Base-by-base conservation (phyloP, 2,888 invertebrate genomes). In the Lycaena phlaeas region DNA sequence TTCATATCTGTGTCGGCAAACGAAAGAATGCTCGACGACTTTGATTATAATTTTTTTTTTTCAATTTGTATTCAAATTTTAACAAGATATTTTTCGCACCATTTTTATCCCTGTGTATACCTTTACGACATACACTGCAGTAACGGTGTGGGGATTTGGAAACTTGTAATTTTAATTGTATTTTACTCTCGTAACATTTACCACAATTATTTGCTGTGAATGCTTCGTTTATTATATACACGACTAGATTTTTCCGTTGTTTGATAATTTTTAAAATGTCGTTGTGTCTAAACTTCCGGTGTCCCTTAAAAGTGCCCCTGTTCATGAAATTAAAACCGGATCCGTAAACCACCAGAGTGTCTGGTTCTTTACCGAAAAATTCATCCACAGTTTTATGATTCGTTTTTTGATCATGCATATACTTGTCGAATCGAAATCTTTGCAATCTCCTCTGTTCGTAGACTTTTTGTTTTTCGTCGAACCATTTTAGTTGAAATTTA, bases 361-460 rank as follows among this genome's bases (percentile, higher is more conserved):
- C 7, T 7, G 14, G 28, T 28, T 14, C 12, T 28, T 28, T 28
- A 1, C 28, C 28, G 2, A 28, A 14, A 12, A 12, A 28, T 28
- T 28, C 28, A 28, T 28, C 12, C 2, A 28, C 28, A 12, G 12
- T 28, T 28, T 12, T 28, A 7, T 14, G 28, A 14, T 28, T 28
- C 3, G 28, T 28, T 6, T 28, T 28, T 28, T 28, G 28, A 28
- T 28, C 28, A 7, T 28, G 11, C 2, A 28, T 28, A 14, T 28
- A 28, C 6, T 28, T 28, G 12, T 28, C 28, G 1, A 28, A 28
- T 1, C 4, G 1, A 1, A 28, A 28, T 6, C 14, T 1, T 2
- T 28, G 28, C 28, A 28, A 11, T 7, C 28, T 28, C 12, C 28
- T 28, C 28, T 28, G 28, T 4, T 28, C 28, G 28, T 28, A 28